Percentiles rank a stretch among this genome's conserved stretches.
phyloP scores from a whole-genome alignment of 2,113 vertebrate genomes.

The Donacobius atricapilla region DNA sequence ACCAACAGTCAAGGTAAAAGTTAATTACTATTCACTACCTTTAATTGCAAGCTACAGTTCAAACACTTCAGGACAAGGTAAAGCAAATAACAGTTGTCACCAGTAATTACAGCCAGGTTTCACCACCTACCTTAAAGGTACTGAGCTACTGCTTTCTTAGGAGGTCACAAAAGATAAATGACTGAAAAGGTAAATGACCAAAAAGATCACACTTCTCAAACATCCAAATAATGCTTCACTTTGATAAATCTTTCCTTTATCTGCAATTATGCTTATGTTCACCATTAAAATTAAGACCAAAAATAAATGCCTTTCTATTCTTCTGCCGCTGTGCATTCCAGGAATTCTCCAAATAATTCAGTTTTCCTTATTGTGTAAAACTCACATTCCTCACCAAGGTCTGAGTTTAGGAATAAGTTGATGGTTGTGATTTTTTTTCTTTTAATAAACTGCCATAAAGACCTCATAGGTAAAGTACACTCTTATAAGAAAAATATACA shows the following conservation, averaged over 20 bases:
- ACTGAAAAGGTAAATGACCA: background rate
- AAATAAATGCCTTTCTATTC: background rate
- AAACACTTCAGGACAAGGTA: slow-evolving; percentile 14
- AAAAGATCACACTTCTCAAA: background rate
- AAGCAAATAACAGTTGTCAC: slow-evolving; percentile 41
- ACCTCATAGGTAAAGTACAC: background rate
- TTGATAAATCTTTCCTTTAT: background rate
- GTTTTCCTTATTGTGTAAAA: background rate
- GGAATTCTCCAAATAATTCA: background rate
- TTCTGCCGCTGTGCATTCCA: background rate
- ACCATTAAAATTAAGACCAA: background rate
- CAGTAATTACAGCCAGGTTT: slow-evolving; percentile 9
- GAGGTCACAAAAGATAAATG: background rate
- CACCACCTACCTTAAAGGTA: background rate
- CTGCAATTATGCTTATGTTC: background rate
- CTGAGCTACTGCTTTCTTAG: background rate
- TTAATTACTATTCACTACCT: slow-evolving; percentile 36
- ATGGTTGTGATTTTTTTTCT: background rate
- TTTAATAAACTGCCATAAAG: background rate
- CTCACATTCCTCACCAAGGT: background rate
- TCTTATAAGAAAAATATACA: background rate
- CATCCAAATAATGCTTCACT: background rate
- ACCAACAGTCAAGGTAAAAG: background rate
- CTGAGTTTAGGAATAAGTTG: background rate
- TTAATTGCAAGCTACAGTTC: slow-evolving; percentile 39